These are phyloP conservation scores for Cyphomyrus plagiostoma DNA, from an alignment of 2,113 vertebrate genomes.

Conservation along the genomic window DNA sequence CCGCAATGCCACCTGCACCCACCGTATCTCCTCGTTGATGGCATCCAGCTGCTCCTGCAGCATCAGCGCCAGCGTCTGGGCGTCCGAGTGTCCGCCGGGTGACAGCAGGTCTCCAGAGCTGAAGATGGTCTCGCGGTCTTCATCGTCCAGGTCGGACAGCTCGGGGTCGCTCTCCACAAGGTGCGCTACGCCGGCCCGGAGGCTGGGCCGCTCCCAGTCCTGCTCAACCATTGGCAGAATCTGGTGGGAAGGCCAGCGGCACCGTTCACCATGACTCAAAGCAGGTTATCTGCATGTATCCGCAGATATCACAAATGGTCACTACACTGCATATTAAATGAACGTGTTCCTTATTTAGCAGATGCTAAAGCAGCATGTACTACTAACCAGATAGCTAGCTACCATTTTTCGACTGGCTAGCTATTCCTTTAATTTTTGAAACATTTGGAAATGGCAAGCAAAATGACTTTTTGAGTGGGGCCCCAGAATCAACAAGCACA, in stretches of 20 bases:
- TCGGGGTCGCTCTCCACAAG: constrained; percentile 82
- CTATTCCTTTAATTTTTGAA: not conserved
- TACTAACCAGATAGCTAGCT: not conserved
- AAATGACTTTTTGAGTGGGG: not conserved
- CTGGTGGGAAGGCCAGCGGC: constrained; percentile 18
- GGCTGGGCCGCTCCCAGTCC: constrained; percentile 76
- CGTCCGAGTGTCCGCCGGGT: constrained; percentile 84
- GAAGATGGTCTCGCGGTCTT: constrained; percentile 63
- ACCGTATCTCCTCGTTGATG: constrained; percentile 95
- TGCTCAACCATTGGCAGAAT: constrained; percentile 50
- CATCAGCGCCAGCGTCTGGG: constrained; percentile 93
- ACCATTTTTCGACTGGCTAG: not conserved
- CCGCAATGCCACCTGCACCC: not conserved
- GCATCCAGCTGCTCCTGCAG: constrained; percentile 93
- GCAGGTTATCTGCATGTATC: not conserved
- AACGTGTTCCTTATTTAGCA: not conserved
- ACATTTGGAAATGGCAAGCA: not conserved
- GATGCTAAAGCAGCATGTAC: not conserved
- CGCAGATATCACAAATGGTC: not conserved
- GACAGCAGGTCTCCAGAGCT: constrained; percentile 78
- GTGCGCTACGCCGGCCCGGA: constrained; percentile 69
- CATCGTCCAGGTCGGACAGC: constrained; percentile 83
- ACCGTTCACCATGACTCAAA: not conserved
- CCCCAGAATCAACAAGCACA: not conserved
- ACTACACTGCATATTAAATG: not conserved